Conservation (phyloP, 2,113 vertebrate species). For the Pipa parva region DNA sequence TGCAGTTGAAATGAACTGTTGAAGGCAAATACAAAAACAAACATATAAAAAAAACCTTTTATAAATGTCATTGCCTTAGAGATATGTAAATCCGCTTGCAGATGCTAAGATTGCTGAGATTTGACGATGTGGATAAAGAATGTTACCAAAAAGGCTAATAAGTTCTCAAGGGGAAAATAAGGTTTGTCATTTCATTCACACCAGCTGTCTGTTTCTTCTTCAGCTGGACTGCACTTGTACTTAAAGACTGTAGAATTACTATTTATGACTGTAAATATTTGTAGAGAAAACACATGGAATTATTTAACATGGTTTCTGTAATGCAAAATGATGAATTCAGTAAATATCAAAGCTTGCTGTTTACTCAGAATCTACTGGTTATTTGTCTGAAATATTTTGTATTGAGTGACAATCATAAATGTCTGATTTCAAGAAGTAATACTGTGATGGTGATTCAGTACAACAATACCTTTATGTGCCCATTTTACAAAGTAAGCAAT, state of each 20-base stretch:
- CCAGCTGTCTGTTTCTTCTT: conserved; percentile 22
- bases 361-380: too few species aligned
- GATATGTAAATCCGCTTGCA: conserved; percentile 35
- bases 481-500: too few species aligned
- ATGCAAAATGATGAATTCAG: background rate
- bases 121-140: conserved; percentile 25
- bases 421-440: too few species aligned
- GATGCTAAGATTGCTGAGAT: conserved; percentile 18
- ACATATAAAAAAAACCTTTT: background rate
- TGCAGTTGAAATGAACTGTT: background rate
- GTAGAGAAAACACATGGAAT: background rate
- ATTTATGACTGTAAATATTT: background rate
- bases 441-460: too few species aligned
- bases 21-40: background rate
- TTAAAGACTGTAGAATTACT: background rate
- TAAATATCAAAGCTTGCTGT: too few species aligned
- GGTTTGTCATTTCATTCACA: conserved; percentile 28
- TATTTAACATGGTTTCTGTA: background rate
- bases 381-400: too few species aligned
- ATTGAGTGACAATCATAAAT: too few species aligned
- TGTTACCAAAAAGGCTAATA: conserved; percentile 29
- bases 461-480: too few species aligned
- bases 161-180: conserved; percentile 31
- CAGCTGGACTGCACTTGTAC: background rate
- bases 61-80: conserved; percentile 3